Base-by-base conservation (phyloP, 2,888 invertebrate species). In the Dione juno region DNA sequence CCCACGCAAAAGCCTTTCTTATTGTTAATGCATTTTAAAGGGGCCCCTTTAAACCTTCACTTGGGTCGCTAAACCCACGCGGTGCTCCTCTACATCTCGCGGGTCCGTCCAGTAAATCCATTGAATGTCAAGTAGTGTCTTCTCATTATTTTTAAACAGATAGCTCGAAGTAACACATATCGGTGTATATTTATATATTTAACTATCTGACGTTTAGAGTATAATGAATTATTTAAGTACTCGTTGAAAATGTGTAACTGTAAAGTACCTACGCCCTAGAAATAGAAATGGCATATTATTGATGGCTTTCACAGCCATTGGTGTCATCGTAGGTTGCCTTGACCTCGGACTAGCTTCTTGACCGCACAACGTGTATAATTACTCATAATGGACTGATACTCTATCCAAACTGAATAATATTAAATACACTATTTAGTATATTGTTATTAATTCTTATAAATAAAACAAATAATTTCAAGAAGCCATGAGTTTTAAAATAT, bases 261-360 rank as follows among this genome's bases (percentile, higher is more conserved):
- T 1, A 43, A 43, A 43, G 3, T n/a, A 37, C n/a, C n/a, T n/a
- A 28, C 5, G 3, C 35, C 16, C 6, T 28, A 61, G 16, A 45
- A 45, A 45, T 61, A 35, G 43, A 43, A 61, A 45, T 45, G 45
- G 28, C 21, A n/a, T 61, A 43, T 61, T 16, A 35, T 64, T 63
- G 37, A 64, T 50, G 50, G 16, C 16, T 37, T 11, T 13, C 16
- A 35, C 28, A 45, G 61, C 28, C 63, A 13, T 48, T 37, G 16
- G 35, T 48, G 37, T 16, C 50, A 11, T 50, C 37, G 48, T 48
- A 35, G 35, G 50, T 37, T 50, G 50, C 19, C 35, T 50, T 50
- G 48, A 50, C 48, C 50, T 35, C 35, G 16, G 1, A 35, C 28
- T 16, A 50, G 14, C n/a, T 28, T 35, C 63, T 64, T 45, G 45